These are phyloP conservation scores for Megaustenia siamemsis DNA, from an alignment of 2,888 invertebrate species.

Conservation along the genomic window DNA sequence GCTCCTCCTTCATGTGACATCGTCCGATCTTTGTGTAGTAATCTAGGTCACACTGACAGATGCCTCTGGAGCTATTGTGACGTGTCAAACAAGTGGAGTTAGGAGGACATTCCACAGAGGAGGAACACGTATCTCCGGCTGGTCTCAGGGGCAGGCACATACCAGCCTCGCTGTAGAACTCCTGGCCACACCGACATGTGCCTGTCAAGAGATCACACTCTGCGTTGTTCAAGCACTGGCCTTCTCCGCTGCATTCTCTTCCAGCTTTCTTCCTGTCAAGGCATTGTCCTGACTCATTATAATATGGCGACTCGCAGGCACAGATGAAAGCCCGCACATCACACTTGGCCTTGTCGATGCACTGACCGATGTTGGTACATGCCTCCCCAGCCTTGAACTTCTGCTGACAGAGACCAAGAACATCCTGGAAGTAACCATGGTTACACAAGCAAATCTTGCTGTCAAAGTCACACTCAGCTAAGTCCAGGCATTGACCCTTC, in stretches of 20 bases:
- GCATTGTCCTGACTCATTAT: constrained; percentile 34
- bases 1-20: constrained; percentile 23
- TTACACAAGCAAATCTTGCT: constrained; percentile 40
- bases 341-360: constrained; percentile 51
- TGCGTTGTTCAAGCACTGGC: constrained; percentile 54
- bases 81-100: constrained; percentile 8
- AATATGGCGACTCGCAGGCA: constrained; percentile 45
- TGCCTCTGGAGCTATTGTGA: no score
- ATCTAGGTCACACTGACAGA: constrained; percentile 25
- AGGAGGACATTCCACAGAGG: constrained; percentile 41
- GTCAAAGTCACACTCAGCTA: constrained; percentile 52
- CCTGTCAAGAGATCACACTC: constrained; percentile 52
- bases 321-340: constrained; percentile 32
- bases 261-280: constrained; percentile 40
- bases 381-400: constrained; percentile 48
- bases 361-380: constrained; percentile 51
- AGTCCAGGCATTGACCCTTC: constrained; percentile 43
- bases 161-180: constrained; percentile 50
- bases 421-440: constrained; percentile 38
- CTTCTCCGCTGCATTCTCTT: constrained; percentile 42
- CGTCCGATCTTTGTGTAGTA: background rate
- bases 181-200: constrained; percentile 49
- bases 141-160: constrained; percentile 30
- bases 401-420: constrained; percentile 26
- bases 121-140: constrained; percentile 37